Conservation (phyloP, 2,888 invertebrate genomes). For the Chrysomela aeneicollis region DNA sequence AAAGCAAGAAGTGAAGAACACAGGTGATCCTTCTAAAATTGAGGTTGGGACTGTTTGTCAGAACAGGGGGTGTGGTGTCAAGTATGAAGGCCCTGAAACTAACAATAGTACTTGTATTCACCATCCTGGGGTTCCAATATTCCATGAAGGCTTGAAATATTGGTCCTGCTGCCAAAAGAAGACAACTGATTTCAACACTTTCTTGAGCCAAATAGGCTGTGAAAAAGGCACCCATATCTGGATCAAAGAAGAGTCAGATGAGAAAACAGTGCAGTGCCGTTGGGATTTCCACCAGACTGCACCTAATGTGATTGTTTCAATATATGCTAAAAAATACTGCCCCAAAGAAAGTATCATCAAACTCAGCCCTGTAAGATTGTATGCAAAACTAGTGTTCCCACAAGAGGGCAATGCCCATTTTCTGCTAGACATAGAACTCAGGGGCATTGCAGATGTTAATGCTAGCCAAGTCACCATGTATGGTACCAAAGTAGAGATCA, state of each 20-base stretch:
- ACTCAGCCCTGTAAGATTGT: conserved; percentile 83
- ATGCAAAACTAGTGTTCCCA: conserved; percentile 78
- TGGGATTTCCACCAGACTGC: conserved; percentile 97
- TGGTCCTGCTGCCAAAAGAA: conserved; percentile 96
- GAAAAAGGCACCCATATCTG: conserved; percentile 85
- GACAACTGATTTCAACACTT: conserved; percentile 93
- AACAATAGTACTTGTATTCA: conserved; percentile 73
- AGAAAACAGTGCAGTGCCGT: conserved; percentile 70
- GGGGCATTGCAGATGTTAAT: conserved; percentile 79
- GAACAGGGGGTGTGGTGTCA: conserved; percentile 80
- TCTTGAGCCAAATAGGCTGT: conserved; percentile 93
- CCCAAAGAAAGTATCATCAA: conserved; percentile 78
- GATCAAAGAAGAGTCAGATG: conserved; percentile 71
- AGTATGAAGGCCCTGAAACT: conserved; percentile 73
- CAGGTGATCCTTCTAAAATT: conserved; percentile 59
- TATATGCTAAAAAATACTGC: conserved; percentile 91
- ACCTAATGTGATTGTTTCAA: conserved; percentile 81
- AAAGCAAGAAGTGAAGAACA: conserved; percentile 44
- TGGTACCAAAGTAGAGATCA: conserved; percentile 92
- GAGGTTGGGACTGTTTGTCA: conserved; percentile 83
- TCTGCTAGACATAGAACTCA: conserved; percentile 78
- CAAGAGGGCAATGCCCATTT: conserved; percentile 76
- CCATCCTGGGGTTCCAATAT: conserved; percentile 91
- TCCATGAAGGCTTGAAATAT: conserved; percentile 96
- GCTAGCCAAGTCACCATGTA: conserved; percentile 80